Evolutionary conservation across 1,140 invertebrate genomes (phyloP), one percentile per base, ranked within the genome.

Genomic region (Macrostomum lignano): DNA sequence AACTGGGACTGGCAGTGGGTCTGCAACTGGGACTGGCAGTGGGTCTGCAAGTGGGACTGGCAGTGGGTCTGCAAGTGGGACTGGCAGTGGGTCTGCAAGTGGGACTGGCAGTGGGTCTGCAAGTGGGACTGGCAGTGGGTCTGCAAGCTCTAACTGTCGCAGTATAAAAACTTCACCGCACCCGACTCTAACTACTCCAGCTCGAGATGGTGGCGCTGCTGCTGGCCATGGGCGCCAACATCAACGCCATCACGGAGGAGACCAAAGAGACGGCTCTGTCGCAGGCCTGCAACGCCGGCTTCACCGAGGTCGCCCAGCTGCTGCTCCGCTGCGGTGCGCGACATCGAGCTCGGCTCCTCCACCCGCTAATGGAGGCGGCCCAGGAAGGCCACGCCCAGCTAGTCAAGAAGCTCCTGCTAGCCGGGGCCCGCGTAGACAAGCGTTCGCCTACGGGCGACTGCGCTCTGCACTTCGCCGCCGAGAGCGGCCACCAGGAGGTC

Each of bases 321-420:
- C 36, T 62, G 6, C 23, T 24, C 3, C 13, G 7, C 10, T 21
- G 10, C 11, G 34, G 34, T 14, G 34, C 29, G 3, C 25, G 31
- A 11, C 10, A 29, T n/a, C 25, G 31, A 19, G 53, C 58, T 36
- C 10, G 10, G 10, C 81, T 81, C 11, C 88, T 78, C 23, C 91
- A 86, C 9, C 86, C 88, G 0, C 61, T 98, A 0, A 93, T 94
- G 81, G 86, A 96, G 59, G 82, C 86, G 14, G 72, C 81, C 1
- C 86, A 94, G 58, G 84, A 93, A 58, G 84, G 84, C 7, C 84
- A 93, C 52, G 58, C 86, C 10, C 79, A 91, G 45, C 65, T 93
- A 29, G 84, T 93, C 15, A 61, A 52, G 43, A 59, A 50, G 36
- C 42, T 60, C n/a, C 40, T 29, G 3, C 20, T 40, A 44, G 6